These are phyloP conservation scores for Bradypus variegatus DNA, from an alignment of 2,797 vertebrate species.

Conservation along the genomic window DNA sequence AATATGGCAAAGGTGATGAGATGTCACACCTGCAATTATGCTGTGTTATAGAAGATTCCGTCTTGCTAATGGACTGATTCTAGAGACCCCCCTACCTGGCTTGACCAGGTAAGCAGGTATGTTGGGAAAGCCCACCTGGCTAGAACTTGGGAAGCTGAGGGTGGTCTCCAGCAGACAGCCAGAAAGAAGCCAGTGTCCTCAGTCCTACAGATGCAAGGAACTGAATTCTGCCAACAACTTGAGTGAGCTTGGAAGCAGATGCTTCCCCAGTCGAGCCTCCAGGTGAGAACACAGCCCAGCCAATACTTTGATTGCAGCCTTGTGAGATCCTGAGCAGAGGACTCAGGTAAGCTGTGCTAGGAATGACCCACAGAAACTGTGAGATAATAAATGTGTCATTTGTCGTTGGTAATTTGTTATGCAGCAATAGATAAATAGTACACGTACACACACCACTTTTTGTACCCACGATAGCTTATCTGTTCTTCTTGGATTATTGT, in stretches of 20 bases:
- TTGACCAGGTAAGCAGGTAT: not conserved
- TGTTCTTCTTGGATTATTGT: too few species aligned
- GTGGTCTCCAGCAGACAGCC: not conserved
- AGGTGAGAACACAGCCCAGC: not conserved
- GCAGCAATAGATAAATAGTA: not conserved
- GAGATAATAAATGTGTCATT: not conserved
- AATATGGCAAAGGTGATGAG: not conserved
- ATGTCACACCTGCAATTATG: not conserved
- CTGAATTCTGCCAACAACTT: not conserved
- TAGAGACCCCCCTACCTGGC: not conserved
- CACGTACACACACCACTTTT: too few species aligned
- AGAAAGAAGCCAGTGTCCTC: not conserved
- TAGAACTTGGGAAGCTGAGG: not conserved
- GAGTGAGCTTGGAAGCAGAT: not conserved
- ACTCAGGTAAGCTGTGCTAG: not conserved
- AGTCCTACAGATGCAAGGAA: not conserved
- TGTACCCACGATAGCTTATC: too few species aligned
- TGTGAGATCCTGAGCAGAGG: not conserved
- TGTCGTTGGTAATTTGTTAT: not conserved
- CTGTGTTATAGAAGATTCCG: not conserved
- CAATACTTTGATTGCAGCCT: not conserved
- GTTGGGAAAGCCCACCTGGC: not conserved
- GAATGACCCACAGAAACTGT: not conserved
- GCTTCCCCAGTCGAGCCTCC: not conserved
- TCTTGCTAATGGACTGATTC: not conserved